phyloP scores from a whole-genome alignment of 2,888 invertebrate genomes.

The Rhagonycha lutea region DNA sequence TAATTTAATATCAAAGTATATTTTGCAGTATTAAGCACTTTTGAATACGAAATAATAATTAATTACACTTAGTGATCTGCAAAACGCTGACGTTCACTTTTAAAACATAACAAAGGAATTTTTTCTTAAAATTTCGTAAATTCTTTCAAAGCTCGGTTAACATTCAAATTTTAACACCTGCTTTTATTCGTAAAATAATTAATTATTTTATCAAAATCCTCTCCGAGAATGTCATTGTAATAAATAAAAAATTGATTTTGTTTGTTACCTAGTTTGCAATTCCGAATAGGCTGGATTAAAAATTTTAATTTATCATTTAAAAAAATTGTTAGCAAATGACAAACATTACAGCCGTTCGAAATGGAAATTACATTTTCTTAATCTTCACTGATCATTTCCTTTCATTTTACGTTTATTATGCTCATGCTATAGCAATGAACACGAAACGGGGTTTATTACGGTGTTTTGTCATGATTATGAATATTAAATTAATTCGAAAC shows the following conservation, averaged over 20 bases:
- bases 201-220: slow-evolving; percentile 14
- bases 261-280: neutral
- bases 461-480: neutral
- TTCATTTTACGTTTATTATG: neutral
- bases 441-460: neutral
- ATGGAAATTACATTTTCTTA: slow-evolving; percentile 3
- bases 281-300: neutral
- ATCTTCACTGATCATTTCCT: neutral
- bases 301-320: slow-evolving; percentile 1
- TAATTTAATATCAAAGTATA: too few species aligned
- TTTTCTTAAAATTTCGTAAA: neutral
- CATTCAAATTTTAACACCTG: slow-evolving; percentile 12
- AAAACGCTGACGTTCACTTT: neutral
- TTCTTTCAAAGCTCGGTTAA: neutral
- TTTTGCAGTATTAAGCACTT: neutral
- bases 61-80: neutral
- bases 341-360: neutral
- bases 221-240: neutral
- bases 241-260: slow-evolving; percentile 1
- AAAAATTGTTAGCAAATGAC: slow-evolving; percentile 1
- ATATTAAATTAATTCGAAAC: neutral
- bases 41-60: neutral
- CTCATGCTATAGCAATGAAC: neutral
- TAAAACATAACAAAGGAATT: neutral
- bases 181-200: slow-evolving; percentile 16